Evolutionary conservation across 2,888 invertebrate genomes (phyloP).

Genomic region (Drosophila flavopinicola): DNA sequence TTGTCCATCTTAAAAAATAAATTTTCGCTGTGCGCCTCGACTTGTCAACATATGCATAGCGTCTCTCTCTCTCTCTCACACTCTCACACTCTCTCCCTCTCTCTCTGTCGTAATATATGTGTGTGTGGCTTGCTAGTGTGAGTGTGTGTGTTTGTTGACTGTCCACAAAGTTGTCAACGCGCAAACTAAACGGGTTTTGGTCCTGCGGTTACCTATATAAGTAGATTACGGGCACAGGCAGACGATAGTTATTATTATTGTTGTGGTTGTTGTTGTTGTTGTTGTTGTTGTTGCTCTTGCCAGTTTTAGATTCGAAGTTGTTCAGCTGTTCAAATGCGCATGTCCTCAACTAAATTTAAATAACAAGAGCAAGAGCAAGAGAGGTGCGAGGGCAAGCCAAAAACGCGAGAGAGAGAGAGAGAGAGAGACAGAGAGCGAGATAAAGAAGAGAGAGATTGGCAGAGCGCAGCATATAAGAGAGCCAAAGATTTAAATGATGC

Average conservation of each 20-base stretch:
- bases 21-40: conserved; percentile 33
- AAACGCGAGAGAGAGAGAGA: conserved; percentile 6
- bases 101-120: conserved; percentile 1
- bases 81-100: not conserved
- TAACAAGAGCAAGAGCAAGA: conserved; percentile 2
- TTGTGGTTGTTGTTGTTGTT: conserved; percentile 31
- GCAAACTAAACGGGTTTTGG: conserved; percentile 67
- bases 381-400: not conserved
- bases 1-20: conserved; percentile 43
- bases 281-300: conserved; percentile 31
- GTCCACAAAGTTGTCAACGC: conserved; percentile 70
- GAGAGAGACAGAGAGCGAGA: conserved; percentile 1
- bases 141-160: conserved; percentile 40
- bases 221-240: conserved; percentile 36
- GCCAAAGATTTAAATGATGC: conserved; percentile 35
- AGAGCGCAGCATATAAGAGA: not conserved
- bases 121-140: conserved; percentile 10
- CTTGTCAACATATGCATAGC: conserved; percentile 34
- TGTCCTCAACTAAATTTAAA: conserved; percentile 8
- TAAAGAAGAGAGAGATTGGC: conserved; percentile 1
- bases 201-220: conserved; percentile 64
- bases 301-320: conserved; percentile 43
- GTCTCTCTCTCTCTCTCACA: not conserved
- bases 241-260: conserved; percentile 20
- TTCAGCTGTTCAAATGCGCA: conserved; percentile 31